These are phyloP conservation scores for Seriola rivoliana DNA, from an alignment of 2,113 vertebrate species.

Conservation along the genomic window DNA sequence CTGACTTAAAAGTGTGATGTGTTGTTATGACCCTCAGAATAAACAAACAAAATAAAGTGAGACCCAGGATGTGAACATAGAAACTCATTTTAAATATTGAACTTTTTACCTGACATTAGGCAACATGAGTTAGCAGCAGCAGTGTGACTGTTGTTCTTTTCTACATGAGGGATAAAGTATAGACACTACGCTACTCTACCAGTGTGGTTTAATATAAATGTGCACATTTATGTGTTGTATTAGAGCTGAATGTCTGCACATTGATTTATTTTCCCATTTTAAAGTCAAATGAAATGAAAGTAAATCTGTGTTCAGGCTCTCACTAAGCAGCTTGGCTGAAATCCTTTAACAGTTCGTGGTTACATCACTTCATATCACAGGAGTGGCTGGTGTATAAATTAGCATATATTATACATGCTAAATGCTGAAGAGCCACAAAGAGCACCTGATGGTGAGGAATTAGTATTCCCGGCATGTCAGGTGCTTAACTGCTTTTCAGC, in stretches of 20 bases:
- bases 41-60: neutral
- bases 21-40: no score
- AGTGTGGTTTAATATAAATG: neutral
- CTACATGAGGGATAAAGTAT: neutral
- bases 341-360: slow-evolving; percentile 19
- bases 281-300: neutral
- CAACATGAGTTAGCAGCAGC: neutral
- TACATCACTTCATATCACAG: slow-evolving; percentile 56
- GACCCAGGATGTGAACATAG: neutral
- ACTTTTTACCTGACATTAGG: neutral
- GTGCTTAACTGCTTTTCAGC: slow-evolving; percentile 3
- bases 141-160: neutral
- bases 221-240: neutral
- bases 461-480: slow-evolving; percentile 63
- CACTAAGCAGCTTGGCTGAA: slow-evolving; percentile 24
- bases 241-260: neutral
- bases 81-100: neutral
- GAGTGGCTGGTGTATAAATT: slow-evolving; percentile 59
- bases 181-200: neutral
- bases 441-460: slow-evolving; percentile 39
- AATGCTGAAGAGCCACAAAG: slow-evolving; percentile 48
- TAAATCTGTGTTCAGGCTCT: neutral
- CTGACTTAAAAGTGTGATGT: neutral
- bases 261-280: neutral
- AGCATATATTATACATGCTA: slow-evolving; percentile 57